Conservation (phyloP, 2,113 vertebrate genomes). For the Neotragus moschatus region DNA sequence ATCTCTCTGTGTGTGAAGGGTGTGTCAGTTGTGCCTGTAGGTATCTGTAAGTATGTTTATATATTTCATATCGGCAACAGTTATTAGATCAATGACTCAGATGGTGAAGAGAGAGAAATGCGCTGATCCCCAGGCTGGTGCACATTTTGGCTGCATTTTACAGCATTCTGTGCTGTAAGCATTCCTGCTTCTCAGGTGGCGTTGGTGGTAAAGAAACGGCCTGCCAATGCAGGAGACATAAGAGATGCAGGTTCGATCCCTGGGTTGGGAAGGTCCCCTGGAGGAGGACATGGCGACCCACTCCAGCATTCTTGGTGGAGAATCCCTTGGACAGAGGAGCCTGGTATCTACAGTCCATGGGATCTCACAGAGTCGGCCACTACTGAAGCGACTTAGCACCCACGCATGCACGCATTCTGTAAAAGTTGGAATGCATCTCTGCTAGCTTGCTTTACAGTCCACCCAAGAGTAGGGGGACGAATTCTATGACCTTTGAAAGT, state of each 20-base stretch:
- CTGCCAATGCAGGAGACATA: neutral
- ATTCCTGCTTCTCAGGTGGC: neutral
- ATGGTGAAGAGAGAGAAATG: neutral
- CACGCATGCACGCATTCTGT: accelerated
- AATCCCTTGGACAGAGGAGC: neutral
- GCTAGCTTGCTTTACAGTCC: constrained; percentile 32
- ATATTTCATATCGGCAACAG: neutral
- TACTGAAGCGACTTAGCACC: neutral
- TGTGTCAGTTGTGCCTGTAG: neutral
- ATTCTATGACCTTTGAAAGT: constrained; percentile 65
- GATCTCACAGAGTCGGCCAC: neutral
- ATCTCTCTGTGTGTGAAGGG: neutral
- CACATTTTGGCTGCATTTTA: constrained; percentile 15
- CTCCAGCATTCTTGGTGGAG: neutral
- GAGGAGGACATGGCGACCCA: neutral
- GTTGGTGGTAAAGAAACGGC: accelerated
- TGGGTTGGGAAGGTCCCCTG: neutral
- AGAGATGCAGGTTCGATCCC: neutral
- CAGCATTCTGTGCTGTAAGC: neutral
- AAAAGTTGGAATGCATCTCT: neutral
- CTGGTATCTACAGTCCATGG: neutral
- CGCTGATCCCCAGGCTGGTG: neutral
- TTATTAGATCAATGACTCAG: neutral
- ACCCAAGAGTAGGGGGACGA: neutral
- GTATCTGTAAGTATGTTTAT: neutral